Base-by-base conservation (phyloP, 2,113 vertebrate species). In the Pseudorasbora parva region DNA sequence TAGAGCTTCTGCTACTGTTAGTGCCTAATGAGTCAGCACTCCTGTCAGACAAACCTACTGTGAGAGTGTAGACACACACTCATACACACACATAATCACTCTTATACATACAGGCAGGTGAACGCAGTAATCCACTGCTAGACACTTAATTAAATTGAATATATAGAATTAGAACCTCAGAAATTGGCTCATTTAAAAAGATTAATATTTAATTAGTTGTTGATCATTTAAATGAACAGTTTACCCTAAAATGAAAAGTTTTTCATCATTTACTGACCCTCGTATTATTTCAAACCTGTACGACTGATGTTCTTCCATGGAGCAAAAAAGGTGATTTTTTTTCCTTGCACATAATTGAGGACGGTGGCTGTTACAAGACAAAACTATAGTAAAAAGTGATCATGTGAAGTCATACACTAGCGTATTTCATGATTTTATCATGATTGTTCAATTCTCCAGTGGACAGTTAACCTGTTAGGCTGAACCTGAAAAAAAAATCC, bases 1-100 rank as follows among this genome's bases (percentile, higher is more conserved):
- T 76, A 83, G 72, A 51, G 41, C 76, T 86, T 71, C 80, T 82
- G 64, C 62, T 41, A 37, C 80, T 88, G 72, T 71, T 79, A 57
- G 73, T 49, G 60, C 62, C 77, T 80, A 87, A 82, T 85, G 87
- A 89, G 75, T 88, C 88, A 89, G 86, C 86, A 88, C 51, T 86
- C 82, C 73, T 87, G 84, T 75, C 71, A 80, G 81, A 77, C 76
- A 47, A 69, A 45, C 68, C 37, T 25, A 81, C 80, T 82, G 84
- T 1, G 59, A 68, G 17, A 62, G 64, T 14, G n/a, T 37, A 82
- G 2, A 78, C 51, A 37, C 57, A 33, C 27, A 66, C 72, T 77
- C 72, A 71, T 45, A 75, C 21, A 43, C 59, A n/a, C n/a, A 62
- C 77, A 74, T 14, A 45, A 43, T 51, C 57, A 51, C 43, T n/a